Evolutionary conservation across 2,888 invertebrate genomes (phyloP).

Genomic region (Epistrophe eligans): DNA sequence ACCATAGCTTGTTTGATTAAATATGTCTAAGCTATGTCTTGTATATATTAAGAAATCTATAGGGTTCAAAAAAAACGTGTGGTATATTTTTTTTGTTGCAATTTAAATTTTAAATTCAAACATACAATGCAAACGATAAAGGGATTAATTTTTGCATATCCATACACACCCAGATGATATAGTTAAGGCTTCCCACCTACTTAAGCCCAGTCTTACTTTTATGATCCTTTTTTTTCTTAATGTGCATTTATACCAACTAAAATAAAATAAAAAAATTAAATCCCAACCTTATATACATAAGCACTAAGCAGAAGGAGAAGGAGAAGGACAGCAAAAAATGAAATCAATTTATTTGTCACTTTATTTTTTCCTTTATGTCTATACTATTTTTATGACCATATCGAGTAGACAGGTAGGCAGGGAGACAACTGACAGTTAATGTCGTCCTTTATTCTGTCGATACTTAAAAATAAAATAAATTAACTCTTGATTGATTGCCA

Average conservation of each 20-base stretch:
- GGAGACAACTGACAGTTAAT: constrained; percentile 64
- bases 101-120: constrained; percentile 62
- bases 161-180: constrained; percentile 33
- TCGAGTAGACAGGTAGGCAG: constrained; percentile 52
- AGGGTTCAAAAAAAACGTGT: constrained; percentile 10
- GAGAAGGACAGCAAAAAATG: constrained; percentile 30
- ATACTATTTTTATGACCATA: constrained; percentile 63
- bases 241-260: background rate
- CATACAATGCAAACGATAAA: constrained; percentile 38
- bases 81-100: constrained; percentile 17
- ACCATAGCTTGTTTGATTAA: background rate
- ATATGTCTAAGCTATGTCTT: background rate
- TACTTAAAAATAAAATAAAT: constrained; percentile 71
- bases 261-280: constrained; percentile 3
- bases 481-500: constrained; percentile 71
- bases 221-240: constrained; percentile 46
- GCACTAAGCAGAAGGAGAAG: background rate
- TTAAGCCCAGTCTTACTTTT: constrained; percentile 7
- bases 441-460: constrained; percentile 72
- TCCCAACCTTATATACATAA: background rate
- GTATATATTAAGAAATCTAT: background rate
- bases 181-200: constrained; percentile 31
- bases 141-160: constrained; percentile 32
- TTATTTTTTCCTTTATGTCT: constrained; percentile 21
- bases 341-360: constrained; percentile 71